A percentile compares a stretch with the other conserved stretches of the same genome.
These are phyloP conservation scores for Neotragus moschatus DNA, from an alignment of 2,113 vertebrate species.

Conservation along the genomic window DNA sequence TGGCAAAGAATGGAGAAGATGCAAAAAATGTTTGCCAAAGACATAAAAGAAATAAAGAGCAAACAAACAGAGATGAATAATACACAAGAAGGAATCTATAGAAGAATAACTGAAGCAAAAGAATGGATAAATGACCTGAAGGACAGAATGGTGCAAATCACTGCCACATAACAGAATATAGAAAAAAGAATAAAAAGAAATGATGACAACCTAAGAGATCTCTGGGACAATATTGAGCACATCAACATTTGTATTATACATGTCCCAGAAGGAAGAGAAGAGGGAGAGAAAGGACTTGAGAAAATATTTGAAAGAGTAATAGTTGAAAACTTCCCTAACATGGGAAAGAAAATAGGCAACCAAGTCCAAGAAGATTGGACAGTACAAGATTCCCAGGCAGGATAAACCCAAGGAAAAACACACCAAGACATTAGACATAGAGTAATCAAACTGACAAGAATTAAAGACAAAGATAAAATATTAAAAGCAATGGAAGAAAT, in stretches of 20 bases:
- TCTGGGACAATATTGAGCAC: not conserved
- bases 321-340: not conserved
- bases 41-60: not conserved
- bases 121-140: not conserved
- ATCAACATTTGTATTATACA: not conserved
- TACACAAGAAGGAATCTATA: not conserved
- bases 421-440: not conserved
- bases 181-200: not conserved
- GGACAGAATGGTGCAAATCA: not conserved
- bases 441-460: not conserved
- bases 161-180: not conserved
- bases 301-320: not conserved
- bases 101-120: not conserved
- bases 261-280: not conserved
- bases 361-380: not conserved
- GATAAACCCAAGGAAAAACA: not conserved
- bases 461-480: not conserved
- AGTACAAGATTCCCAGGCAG: not conserved
- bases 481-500: not conserved
- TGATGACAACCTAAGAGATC: not conserved
- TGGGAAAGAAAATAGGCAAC: not conserved
- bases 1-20: not conserved
- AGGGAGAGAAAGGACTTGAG: not conserved
- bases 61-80: not conserved
- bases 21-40: not conserved